Evolutionary conservation across 2,888 invertebrate genomes (phyloP), one percentile per base, ranked within the genome.

Genomic region (Clunio marinus): DNA sequence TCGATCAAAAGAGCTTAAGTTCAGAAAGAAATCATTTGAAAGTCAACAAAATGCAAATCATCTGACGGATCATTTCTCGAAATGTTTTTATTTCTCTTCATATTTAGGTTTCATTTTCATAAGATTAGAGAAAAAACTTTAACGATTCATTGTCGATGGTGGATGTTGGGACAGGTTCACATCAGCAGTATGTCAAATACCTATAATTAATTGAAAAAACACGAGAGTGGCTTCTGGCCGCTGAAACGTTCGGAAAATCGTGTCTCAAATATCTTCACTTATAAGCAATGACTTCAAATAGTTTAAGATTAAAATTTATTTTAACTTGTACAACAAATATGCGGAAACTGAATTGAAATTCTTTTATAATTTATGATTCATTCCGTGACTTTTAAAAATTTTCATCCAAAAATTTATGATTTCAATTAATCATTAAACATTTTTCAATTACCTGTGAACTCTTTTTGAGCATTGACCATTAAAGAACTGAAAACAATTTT

Each of bases 11-110:
- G 20, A 22, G 51, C 51, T 51, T 51, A 51, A n/a, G n/a, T n/a
- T n/a, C n/a, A n/a, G n/a, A n/a, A 51, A 51, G 20, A 41, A n/a
- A 51, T 20, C 22, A 17, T 20, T 51, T 20, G 7, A 51, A 51
- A 51, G 10, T 20, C 17, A 51, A 20, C 17, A 51, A 51, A 51
- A 51, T 57, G 57, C 57, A 57, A 57, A 57, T 57, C 57, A 57
- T 51, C 22, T 51, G 51, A 17, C 22, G 51, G 51, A 22, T n/a
- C 15, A n/a, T 51, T 22, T 17, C 22, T 51, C 51, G 20, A 51
- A n/a, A 15, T 51, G n/a, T 20, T 5, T 51, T 10, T 51, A 2
- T 20, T 7, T 20, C 17, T 51, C 22, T 2, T 2, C 22, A 3
- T 51, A 8, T 20, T n/a, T n/a, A n/a, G n/a, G n/a, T n/a, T n/a